Conservation (phyloP, 92 coral and sea anemone species). For the Diadumene lineata region DNA sequence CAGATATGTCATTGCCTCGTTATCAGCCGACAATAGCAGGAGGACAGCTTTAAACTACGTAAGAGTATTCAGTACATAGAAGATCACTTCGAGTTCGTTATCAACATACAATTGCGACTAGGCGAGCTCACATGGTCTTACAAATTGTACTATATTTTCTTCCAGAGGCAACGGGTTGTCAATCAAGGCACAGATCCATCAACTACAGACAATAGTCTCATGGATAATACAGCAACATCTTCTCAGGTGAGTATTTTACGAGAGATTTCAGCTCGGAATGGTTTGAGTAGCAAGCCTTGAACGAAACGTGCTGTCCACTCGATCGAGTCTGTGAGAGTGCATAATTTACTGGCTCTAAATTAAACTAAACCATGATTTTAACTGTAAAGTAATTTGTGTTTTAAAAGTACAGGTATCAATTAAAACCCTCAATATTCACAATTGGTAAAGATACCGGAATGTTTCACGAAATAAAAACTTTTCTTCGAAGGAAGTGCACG, state of each 20-base stretch:
- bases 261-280: not conserved
- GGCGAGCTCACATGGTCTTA: not conserved
- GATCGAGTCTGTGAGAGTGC: not conserved
- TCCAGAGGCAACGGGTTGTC: slow-evolving; percentile 45
- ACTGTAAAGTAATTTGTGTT: not conserved
- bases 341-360: not conserved
- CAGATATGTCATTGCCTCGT: slow-evolving; percentile 9
- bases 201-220: slow-evolving; percentile 3
- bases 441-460: not conserved
- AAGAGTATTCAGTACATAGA: slow-evolving; percentile 5
- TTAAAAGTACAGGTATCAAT: not conserved
- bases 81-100: not conserved
- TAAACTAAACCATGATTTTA: not conserved
- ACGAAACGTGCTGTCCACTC: slow-evolving; percentile 3
- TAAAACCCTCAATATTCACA: not conserved
- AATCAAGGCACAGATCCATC: slow-evolving; percentile 30
- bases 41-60: slow-evolving; percentile 3
- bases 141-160: slow-evolving; percentile 25
- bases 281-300: not conserved
- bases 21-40: not conserved
- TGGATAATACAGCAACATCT: slow-evolving; percentile 23
- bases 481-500: not conserved
- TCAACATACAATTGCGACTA: not conserved
- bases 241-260: slow-evolving; percentile 9
- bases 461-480: not conserved